phyloP scores from a whole-genome alignment of 2,888 invertebrate species.

The Colostygia pectinataria region DNA sequence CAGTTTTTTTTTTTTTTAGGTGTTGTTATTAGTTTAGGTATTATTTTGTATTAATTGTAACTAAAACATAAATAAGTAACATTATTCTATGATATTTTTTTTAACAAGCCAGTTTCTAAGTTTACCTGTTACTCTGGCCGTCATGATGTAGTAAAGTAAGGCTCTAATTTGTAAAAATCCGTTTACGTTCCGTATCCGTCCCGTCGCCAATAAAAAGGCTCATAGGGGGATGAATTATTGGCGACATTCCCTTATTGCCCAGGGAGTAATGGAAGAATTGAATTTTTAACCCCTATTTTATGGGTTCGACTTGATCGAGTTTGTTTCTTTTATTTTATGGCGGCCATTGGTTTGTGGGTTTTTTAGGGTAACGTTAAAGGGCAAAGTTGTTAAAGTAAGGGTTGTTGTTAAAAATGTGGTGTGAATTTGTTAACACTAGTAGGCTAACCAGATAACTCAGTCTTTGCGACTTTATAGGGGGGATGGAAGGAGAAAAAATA shows the following conservation, averaged over 20 bases:
- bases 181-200: neutral
- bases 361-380: conserved; percentile 12
- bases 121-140: too few relatives aligned
- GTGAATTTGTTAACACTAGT: neutral
- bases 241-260: conserved; percentile 33
- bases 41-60: too few relatives aligned
- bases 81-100: too few relatives aligned
- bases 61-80: too few relatives aligned
- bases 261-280: conserved; percentile 36
- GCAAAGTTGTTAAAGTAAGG: conserved; percentile 3
- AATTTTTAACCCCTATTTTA: conserved; percentile 34
- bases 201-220: conserved; percentile 6
- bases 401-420: conserved; percentile 5
- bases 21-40: too few relatives aligned
- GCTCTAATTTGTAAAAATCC: too few relatives aligned
- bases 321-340: conserved; percentile 23
- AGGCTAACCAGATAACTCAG: too few relatives aligned
- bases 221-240: conserved; percentile 32
- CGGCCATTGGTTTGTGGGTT: conserved; percentile 15
- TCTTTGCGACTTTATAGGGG: too few relatives aligned
- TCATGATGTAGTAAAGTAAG: too few relatives aligned
- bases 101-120: too few relatives aligned
- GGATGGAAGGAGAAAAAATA: too few relatives aligned
- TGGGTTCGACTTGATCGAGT: conserved; percentile 20
- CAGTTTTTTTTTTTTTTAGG: too few relatives aligned